phyloP scores from a whole-genome alignment of 2,797 vertebrate genomes.

The Vipera ursinii region DNA sequence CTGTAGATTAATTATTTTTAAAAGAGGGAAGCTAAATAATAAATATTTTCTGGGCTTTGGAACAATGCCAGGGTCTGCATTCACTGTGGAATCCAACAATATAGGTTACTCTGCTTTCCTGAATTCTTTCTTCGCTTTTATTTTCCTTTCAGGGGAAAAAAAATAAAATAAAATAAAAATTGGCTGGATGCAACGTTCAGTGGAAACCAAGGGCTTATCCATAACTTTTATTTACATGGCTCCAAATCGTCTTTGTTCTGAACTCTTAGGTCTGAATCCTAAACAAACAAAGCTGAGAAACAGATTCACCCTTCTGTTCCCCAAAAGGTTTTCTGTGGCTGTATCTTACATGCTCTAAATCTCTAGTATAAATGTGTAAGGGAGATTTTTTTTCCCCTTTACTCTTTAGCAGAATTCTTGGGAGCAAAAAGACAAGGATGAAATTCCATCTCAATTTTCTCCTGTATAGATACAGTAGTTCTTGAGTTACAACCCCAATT shows the following conservation, averaged over 20 bases:
- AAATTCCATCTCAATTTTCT: background rate
- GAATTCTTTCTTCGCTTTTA: slow-evolving; percentile 51
- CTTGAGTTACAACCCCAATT: background rate
- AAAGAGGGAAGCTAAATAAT: slow-evolving; percentile 65
- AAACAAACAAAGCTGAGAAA: background rate
- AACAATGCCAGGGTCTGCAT: slow-evolving; percentile 44
- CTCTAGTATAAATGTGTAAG: background rate
- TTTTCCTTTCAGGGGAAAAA: slow-evolving; percentile 28
- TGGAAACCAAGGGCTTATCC: background rate
- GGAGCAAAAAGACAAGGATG: background rate
- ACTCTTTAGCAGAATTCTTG: background rate
- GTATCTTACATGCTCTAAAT: background rate
- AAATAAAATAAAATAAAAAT: slow-evolving; percentile 7
- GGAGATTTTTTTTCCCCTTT: background rate
- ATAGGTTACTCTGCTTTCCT: slow-evolving; percentile 47
- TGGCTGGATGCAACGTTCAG: background rate
- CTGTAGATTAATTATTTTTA: slow-evolving; percentile 71
- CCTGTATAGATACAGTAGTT: background rate
- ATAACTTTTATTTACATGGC: background rate
- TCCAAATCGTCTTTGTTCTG: background rate
- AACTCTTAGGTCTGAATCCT: background rate
- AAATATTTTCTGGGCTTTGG: slow-evolving; percentile 69
- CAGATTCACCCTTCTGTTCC: background rate
- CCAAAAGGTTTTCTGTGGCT: background rate
- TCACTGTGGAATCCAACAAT: slow-evolving; percentile 14